Evolutionary conservation across 2,113 vertebrate genomes (phyloP).

Genomic region (Anhinga rufa): DNA sequence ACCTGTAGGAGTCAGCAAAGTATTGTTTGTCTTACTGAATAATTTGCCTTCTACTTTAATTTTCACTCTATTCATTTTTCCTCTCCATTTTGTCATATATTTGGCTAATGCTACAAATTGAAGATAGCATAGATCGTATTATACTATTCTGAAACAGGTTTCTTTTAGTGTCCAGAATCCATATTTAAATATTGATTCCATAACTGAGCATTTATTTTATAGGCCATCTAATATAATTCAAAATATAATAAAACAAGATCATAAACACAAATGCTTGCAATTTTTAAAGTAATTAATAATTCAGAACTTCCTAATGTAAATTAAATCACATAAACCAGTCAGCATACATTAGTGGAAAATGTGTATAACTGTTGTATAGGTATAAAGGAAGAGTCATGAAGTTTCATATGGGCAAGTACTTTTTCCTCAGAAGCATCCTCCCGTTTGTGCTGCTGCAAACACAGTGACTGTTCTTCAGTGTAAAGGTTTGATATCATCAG

Average conservation of each 20-base stretch:
- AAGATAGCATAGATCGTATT: not conserved
- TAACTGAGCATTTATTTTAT: not conserved
- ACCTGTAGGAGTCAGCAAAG: constrained; percentile 23
- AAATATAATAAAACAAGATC: not conserved
- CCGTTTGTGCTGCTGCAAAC: not conserved
- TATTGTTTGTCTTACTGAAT: constrained; percentile 8
- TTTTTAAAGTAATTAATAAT: not conserved
- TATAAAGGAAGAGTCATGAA: not conserved
- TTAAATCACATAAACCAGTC: not conserved
- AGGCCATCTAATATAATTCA: not conserved
- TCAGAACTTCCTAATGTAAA: not conserved
- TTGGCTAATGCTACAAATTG: not conserved
- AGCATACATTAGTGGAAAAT: not conserved
- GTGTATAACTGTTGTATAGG: not conserved
- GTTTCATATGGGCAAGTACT: not conserved
- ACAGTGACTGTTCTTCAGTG: not conserved
- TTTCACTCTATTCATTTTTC: not conserved
- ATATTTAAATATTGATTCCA: not conserved
- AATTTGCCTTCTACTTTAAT: not conserved
- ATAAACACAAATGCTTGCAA: not conserved
- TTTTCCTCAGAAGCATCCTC: not conserved
- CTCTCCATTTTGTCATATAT: not conserved
- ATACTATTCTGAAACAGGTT: not conserved
- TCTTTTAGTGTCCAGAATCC: not conserved
- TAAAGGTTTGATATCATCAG: not conserved